phyloP scores from a whole-genome alignment of 2,113 vertebrate genomes.

The Amblyornis subalaris region DNA sequence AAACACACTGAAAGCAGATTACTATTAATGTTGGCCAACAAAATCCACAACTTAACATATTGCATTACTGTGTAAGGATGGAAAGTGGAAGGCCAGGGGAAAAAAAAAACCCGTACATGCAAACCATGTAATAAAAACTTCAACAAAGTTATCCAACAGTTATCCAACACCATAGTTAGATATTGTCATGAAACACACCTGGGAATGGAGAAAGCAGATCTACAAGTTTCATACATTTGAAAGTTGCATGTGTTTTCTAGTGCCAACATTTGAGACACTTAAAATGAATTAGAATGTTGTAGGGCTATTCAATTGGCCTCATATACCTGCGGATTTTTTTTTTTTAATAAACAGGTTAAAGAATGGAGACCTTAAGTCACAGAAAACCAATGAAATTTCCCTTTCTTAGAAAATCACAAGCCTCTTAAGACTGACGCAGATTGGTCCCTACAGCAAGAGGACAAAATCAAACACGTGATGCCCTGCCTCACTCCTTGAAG shows the following conservation, averaged over 20 bases:
- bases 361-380: neutral
- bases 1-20: constrained; percentile 9
- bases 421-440: neutral
- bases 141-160: neutral
- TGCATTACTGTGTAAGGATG: neutral
- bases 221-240: neutral
- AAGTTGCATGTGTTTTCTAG: neutral
- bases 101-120: neutral
- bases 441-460: neutral
- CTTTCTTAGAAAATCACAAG: neutral
- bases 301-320: neutral
- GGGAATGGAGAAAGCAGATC: neutral
- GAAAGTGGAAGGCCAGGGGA: neutral
- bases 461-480: neutral
- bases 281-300: neutral
- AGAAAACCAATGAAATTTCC: neutral
- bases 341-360: neutral
- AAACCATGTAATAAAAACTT: neutral
- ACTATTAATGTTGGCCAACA: neutral
- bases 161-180: neutral
- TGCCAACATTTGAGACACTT: neutral
- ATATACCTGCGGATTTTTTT: neutral
- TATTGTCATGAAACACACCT: neutral
- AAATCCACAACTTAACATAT: neutral
- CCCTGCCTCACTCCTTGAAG: neutral